Base-by-base conservation (phyloP, 2,888 invertebrate species). In the Unio delphinus region DNA sequence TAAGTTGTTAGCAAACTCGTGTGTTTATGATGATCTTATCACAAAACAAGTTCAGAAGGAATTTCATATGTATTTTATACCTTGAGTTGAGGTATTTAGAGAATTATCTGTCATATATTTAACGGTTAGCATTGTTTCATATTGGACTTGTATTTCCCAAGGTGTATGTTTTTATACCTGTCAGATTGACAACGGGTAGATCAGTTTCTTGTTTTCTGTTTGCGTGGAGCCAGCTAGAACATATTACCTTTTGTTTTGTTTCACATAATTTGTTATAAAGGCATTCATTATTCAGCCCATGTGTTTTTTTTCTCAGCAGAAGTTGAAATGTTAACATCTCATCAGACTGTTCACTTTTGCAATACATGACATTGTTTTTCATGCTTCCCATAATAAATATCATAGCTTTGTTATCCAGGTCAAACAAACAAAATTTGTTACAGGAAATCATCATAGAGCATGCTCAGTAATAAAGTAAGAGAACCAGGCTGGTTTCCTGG, bases 241-340 rank as follows among this genome's bases (percentile, higher is more conserved):
- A 72, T 64, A 64, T 70, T 54, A 61, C 61, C 62, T 59, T 70
- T 70, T 69, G 66, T 67, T 73, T 68, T 75, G 73, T 77, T 77
- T 74, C 73, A 74, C 73, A 72, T 71, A 71, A 69, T 69, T 77
- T 77, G 77, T 77, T 73, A 73, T 74, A 77, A 73, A 74, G 65
- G 70, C 57, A 71, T 75, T 72, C 72, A 72, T 73, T 72, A 65
- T 80, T 81, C 81, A 81, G 81, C 81, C 81, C 81, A 78, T 78
- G 75, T 79, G 70, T 73, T 73, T 72, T 61, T 74, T 73, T 72
- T 61, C 55, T 72, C 54, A 65, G 54, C 58, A 60, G 65, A 65
- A 59, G 65, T 65, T 45, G 45, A 45, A 59, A 65, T 59, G 54
- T 59, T 64, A n/a, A 54, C 65, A 65, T 65, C 60, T 65, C 59